These are phyloP conservation scores for Pocillopora damicornis DNA, from an alignment of 64 coral and sea anemone genomes.

Conservation along the genomic window DNA sequence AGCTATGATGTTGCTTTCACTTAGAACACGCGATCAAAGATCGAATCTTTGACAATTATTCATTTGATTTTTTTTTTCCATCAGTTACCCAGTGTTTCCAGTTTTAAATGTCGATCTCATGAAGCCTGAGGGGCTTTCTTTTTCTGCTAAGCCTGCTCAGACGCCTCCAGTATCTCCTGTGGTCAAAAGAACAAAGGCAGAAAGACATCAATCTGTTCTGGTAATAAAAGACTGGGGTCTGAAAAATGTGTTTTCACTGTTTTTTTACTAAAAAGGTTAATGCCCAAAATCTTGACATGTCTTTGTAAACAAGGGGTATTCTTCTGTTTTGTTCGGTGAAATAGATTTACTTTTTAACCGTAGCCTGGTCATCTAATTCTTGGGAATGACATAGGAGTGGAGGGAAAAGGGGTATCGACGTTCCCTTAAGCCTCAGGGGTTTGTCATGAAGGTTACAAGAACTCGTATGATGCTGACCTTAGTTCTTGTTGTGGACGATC, in stretches of 20 bases:
- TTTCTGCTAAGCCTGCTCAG: constrained; percentile 12
- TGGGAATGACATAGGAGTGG: too few species aligned
- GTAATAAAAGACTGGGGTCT: constrained; percentile 32
- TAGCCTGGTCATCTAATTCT: too few species aligned
- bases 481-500: neutral
- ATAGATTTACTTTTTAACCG: too few species aligned
- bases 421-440: too few species aligned
- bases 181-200: constrained; percentile 43
- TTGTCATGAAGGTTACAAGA: too few species aligned
- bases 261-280: too few species aligned
- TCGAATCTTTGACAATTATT: neutral
- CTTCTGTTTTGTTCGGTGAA: too few species aligned
- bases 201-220: constrained; percentile 55
- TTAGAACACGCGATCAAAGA: neutral
- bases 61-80: neutral
- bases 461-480: too few species aligned
- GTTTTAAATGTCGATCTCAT: constrained; percentile 54
- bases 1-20: neutral
- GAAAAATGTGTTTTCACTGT: too few species aligned
- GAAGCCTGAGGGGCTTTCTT: constrained; percentile 32
- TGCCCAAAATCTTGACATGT: too few species aligned
- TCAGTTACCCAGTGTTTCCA: constrained; percentile 66
- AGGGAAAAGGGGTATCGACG: too few species aligned
- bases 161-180: constrained; percentile 72
- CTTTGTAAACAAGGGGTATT: too few species aligned